Evolutionary conservation across 1,140 invertebrate genomes (phyloP), one percentile per base, ranked within the genome.

Genomic region (Drosophila fuyamai): DNA sequence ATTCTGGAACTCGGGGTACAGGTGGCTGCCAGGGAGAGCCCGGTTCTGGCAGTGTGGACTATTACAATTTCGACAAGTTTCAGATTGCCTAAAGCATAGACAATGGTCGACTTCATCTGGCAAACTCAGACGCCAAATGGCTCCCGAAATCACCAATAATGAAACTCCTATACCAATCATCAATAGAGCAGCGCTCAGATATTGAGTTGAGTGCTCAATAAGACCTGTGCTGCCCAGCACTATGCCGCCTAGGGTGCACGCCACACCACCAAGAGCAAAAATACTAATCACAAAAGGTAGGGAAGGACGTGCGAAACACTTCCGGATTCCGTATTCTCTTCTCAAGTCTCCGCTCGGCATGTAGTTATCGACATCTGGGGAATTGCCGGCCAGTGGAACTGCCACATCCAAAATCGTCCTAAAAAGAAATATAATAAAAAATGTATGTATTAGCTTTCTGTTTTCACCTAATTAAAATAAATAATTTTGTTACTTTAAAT

Each of bases 121-220:
- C 38, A 92, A 16, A 65, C 88, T 91, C 5, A 92, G 55, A 2
- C 90, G 72, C 91, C 91, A 92, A 48, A 92, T 91, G 41, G 89
- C 85, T 9, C 91, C 91, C 7, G 91, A 86, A 13, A 92, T 92
- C 16, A 92, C 91, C 54, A 92, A 53, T 53, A 92, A 14, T 4
- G 91, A 92, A 27, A 92, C 84, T 4, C 91, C 91, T 38, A 92
- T 92, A 47, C 91, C 91, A 51, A 92, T 92, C 91, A 92, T 92
- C 0, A 92, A 67, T 27, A 92, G 75, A 9, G 91, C 91, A 2
- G 91, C 91, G 50, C 91, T 92, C 54, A 92, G 47, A 65, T 92
- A 92, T 55, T 92, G 91, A 16, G 91, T 92, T 0, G 91, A 92
- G 38, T 92, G 91, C 57, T 92, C 91, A 14, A 92, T 84, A 1